Conservation (phyloP, 1,140 invertebrate species). For the Heliconius hermathena region DNA sequence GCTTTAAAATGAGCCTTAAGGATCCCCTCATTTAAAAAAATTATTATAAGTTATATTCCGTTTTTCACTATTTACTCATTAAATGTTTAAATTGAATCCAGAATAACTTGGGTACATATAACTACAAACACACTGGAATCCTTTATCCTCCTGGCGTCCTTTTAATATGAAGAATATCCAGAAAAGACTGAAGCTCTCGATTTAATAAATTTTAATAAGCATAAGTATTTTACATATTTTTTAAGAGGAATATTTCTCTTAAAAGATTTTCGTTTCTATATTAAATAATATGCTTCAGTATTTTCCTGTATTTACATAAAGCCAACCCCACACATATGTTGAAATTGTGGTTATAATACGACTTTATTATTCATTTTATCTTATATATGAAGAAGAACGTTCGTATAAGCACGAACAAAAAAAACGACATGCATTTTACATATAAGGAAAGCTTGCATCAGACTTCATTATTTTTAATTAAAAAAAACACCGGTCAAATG, state of each 20-base stretch:
- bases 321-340: not conserved
- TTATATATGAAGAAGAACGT: not conserved
- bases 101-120: too few relatives aligned
- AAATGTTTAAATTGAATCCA: too few relatives aligned
- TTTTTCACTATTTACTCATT: too few relatives aligned
- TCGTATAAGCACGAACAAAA: not conserved
- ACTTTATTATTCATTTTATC: not conserved
- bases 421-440: not conserved
- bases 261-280: not conserved
- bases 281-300: not conserved
- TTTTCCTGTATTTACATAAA: conserved; percentile 19
- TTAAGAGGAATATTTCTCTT: not conserved
- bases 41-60: too few relatives aligned
- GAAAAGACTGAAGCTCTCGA: not conserved
- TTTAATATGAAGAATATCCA: not conserved
- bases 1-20: too few relatives aligned
- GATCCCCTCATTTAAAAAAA: too few relatives aligned
- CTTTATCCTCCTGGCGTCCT: too few relatives aligned
- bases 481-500: not conserved
- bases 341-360: conserved; percentile 3
- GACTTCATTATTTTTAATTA: not conserved
- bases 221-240: conserved; percentile 1
- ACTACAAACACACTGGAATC: not conserved
- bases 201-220: not conserved
- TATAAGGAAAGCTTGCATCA: not conserved